A percentile compares a stretch with the other conserved stretches of the same genome.
phyloP scores from a whole-genome alignment of 37 sponge, comb jelly and placozoan genomes.

The Theonella swinhoei region DNA sequence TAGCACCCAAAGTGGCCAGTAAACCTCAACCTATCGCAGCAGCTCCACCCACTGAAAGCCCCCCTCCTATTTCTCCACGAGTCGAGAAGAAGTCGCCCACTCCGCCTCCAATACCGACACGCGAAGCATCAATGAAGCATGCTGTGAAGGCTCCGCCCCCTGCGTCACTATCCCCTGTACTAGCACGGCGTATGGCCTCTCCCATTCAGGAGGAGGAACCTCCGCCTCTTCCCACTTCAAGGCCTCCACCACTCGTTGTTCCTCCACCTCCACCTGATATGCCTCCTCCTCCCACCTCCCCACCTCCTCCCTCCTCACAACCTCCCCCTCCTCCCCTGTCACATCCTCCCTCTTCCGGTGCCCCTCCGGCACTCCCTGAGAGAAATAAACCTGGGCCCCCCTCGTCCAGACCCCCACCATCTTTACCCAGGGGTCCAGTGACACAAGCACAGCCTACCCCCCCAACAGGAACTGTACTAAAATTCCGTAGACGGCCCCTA shows the following conservation, averaged over 20 bases:
- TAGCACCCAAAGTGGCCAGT: background rate
- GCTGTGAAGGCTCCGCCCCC: background rate
- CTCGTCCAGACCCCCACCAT: conserved; percentile 6
- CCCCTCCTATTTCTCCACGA: background rate
- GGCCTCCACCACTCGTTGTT: background rate
- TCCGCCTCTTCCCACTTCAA: background rate
- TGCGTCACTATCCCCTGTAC: background rate
- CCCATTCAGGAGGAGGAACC: background rate
- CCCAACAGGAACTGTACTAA: background rate
- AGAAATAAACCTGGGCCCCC: conserved; percentile 11
- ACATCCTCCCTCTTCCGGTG: conserved; percentile 12
- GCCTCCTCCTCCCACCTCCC: conserved; percentile 29
- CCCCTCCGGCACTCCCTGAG: background rate
- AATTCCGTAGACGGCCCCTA: conserved; percentile 43
- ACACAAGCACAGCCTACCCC: conserved; percentile 36
- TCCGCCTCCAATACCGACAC: background rate
- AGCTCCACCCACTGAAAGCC: background rate
- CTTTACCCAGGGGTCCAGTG: background rate
- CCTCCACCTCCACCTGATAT: background rate
- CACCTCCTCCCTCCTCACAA: background rate
- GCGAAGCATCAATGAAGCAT: background rate
- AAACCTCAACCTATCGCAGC: too few species aligned
- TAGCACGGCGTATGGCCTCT: background rate
- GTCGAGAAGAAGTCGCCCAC: background rate
- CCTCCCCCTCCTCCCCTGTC: background rate